Evolutionary conservation across 2,888 invertebrate genomes (phyloP).

Genomic region (Lacanobia wlatinum): DNA sequence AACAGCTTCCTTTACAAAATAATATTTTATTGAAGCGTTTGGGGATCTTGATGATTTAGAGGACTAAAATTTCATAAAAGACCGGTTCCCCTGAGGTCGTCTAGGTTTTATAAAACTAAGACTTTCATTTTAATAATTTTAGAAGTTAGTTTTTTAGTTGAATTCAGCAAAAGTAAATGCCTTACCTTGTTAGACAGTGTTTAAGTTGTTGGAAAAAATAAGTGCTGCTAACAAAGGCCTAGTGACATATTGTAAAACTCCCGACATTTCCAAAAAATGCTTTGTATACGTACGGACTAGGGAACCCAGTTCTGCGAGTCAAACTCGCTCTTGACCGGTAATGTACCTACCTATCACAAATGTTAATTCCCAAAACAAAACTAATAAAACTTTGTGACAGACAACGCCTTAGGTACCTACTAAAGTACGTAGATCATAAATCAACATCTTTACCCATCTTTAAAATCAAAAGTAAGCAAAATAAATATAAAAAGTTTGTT

Average conservation of each 20-base stretch:
- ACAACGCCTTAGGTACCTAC: slow-evolving; percentile 47
- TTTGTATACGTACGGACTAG: background rate
- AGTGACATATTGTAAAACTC: background rate
- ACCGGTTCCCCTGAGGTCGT: background rate
- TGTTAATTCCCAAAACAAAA: slow-evolving; percentile 60
- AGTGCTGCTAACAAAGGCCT: no score
- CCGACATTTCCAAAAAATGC: background rate
- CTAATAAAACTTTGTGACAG: slow-evolving; percentile 67
- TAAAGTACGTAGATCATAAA: slow-evolving; percentile 47
- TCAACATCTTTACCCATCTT: slow-evolving; percentile 56
- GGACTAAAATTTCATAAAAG: background rate
- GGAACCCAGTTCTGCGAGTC: background rate
- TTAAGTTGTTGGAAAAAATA: no score
- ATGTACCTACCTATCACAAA: slow-evolving; percentile 5
- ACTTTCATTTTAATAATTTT: background rate
- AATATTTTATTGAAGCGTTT: background rate
- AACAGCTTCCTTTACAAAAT: no score
- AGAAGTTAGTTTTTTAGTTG: background rate
- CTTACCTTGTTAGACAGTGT: no score
- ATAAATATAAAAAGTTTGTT: slow-evolving; percentile 65
- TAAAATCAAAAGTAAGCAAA: slow-evolving; percentile 67
- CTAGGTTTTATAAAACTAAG: background rate
- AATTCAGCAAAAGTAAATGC: no score
- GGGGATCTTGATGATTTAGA: background rate
- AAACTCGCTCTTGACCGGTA: no score